phyloP scores from a whole-genome alignment of 2,113 vertebrate species.

The Macrotis lagotis region DNA sequence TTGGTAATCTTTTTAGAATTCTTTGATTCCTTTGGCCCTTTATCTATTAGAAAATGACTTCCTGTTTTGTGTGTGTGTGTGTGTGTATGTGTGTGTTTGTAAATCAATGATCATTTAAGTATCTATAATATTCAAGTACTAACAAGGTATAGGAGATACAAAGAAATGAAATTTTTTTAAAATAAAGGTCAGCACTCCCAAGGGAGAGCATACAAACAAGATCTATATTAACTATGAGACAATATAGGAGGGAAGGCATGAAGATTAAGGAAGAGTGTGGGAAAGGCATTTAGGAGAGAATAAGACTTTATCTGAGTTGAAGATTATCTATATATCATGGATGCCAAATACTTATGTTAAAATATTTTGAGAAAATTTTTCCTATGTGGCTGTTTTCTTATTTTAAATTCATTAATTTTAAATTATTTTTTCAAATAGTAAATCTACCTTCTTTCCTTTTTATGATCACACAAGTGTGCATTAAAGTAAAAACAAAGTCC shows the following conservation, averaged over 20 bases:
- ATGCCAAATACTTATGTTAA: not conserved
- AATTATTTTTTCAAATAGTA: not conserved
- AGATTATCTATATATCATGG: no score
- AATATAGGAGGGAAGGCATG: not conserved
- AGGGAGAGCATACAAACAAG: not conserved
- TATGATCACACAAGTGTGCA: not conserved
- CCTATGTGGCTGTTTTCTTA: not conserved
- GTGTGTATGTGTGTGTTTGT: no score
- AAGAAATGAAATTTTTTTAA: not conserved
- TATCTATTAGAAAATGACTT: not conserved
- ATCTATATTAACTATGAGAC: not conserved
- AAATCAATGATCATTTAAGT: not conserved
- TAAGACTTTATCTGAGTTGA: no score
- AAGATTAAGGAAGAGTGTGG: not conserved
- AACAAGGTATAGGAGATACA: not conserved
- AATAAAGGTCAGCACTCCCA: not conserved
- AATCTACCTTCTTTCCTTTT: not conserved
- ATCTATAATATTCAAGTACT: not conserved
- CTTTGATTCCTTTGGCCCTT: not conserved
- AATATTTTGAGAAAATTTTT: not conserved
- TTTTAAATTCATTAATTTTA: not conserved
- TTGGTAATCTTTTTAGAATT: not conserved
- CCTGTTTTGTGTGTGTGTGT: no score
- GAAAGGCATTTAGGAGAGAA: not conserved
- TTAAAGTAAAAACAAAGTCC: not conserved